Evolutionary conservation across 2,113 vertebrate genomes (phyloP).

Genomic region (Xiphophorus maculatus): DNA sequence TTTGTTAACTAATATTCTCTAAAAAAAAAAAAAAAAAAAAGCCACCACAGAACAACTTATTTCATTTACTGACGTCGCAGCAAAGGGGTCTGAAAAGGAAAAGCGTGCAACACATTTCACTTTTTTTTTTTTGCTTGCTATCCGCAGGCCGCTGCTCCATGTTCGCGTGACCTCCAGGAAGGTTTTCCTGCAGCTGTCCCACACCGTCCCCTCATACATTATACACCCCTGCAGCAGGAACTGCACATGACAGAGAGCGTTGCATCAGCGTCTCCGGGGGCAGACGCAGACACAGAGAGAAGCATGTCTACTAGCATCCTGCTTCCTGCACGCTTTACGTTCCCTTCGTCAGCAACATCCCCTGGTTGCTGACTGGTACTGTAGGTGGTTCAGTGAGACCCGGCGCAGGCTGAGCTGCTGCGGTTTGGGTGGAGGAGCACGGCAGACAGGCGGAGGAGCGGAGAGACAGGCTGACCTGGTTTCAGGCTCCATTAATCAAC

Average conservation of each 20-base stretch:
- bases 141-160: too few species aligned
- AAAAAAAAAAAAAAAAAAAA: too few species aligned
- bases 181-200: slow-evolving; percentile 11
- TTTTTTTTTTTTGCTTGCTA: neutral
- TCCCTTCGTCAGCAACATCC: neutral
- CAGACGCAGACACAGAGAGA: slow-evolving; percentile 25
- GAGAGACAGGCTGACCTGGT: slow-evolving; percentile 61
- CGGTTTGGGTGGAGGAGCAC: slow-evolving; percentile 12
- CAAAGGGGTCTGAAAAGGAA: too few species aligned
- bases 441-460: slow-evolving; percentile 17
- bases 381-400: neutral
- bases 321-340: neutral
- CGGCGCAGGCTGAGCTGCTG: neutral
- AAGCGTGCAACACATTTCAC: too few species aligned
- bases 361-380: neutral
- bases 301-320: slow-evolving; percentile 1
- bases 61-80: too few species aligned
- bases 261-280: slow-evolving; percentile 33
- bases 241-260: slow-evolving; percentile 6
- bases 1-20: too few species aligned
- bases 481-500: slow-evolving; percentile 71
- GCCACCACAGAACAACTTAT: too few species aligned
- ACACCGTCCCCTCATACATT: neutral
- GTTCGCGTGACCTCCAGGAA: neutral
- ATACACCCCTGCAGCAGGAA: slow-evolving; percentile 5